Percentiles rank a stretch among this genome's conserved stretches.
Evolutionary conservation across 2,888 invertebrate species (phyloP).

Genomic region (Rapana venosa): DNA sequence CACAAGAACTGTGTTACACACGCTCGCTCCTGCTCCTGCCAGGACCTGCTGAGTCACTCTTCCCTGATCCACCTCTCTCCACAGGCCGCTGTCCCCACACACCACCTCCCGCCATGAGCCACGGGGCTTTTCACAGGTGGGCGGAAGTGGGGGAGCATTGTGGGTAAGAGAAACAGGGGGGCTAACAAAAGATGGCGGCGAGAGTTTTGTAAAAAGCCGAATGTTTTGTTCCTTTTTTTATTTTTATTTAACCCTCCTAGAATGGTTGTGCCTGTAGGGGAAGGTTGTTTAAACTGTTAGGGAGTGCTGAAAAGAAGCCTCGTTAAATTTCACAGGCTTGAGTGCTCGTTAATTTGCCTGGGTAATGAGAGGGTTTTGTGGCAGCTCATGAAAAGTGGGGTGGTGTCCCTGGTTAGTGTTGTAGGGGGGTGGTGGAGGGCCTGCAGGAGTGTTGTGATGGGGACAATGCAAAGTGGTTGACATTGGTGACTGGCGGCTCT

Average conservation of each 20-base stretch:
- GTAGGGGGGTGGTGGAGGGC: background rate
- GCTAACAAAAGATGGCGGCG: slow-evolving; percentile 22
- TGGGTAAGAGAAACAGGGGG: background rate
- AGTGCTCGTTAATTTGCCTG: background rate
- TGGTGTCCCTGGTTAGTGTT: too few species aligned
- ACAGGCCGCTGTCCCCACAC: too few species aligned
- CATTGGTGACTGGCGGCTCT: background rate
- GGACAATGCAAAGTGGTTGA: slow-evolving; percentile 3
- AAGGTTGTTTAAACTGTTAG: background rate
- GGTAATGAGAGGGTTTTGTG: background rate
- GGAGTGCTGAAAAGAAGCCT: background rate
- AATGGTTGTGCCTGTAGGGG: too few species aligned
- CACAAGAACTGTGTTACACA: too few species aligned
- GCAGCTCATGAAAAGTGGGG: too few species aligned
- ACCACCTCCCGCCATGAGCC: background rate
- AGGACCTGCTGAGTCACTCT: too few species aligned
- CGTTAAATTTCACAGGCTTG: slow-evolving; percentile 24
- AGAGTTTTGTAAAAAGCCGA: background rate
- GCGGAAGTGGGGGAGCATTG: slow-evolving; percentile 26
- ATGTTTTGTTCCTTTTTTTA: too few species aligned
- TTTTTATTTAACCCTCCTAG: too few species aligned
- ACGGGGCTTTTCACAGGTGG: slow-evolving; percentile 14
- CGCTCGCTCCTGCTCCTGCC: too few species aligned
- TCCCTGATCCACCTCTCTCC: too few species aligned
- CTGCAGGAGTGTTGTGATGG: background rate